phyloP scores from a whole-genome alignment of 2,888 invertebrate species.

The Eustalomyia histrio region DNA sequence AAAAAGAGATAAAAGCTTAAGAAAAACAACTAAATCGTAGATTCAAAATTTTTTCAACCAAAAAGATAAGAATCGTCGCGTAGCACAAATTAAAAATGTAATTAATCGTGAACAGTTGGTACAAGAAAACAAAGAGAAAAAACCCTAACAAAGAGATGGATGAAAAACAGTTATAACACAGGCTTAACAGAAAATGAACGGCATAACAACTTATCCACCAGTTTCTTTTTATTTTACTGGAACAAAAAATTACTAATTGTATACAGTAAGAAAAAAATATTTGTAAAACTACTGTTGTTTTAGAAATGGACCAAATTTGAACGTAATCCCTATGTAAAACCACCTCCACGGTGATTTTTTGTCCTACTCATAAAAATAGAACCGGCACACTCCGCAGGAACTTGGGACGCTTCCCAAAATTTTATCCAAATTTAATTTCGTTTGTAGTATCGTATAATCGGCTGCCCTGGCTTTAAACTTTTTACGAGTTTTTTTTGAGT shows the following conservation, averaged over 20 bases:
- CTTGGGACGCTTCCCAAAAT: too few relatives aligned
- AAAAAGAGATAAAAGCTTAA: background rate
- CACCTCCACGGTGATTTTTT: too few relatives aligned
- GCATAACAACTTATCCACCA: slow-evolving; percentile 36
- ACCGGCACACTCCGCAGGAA: too few relatives aligned
- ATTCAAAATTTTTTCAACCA: slow-evolving; percentile 20
- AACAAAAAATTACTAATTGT: background rate
- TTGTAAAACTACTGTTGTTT: background rate
- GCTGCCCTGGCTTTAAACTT: too few relatives aligned
- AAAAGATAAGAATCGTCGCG: slow-evolving; percentile 52
- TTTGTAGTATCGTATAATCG: too few relatives aligned
- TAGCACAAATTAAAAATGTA: slow-evolving; percentile 63
- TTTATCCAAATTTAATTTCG: too few relatives aligned
- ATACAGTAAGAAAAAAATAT: background rate
- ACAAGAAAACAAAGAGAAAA: slow-evolving; percentile 6
- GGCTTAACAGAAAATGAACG: slow-evolving; percentile 19
- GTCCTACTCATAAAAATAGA: too few relatives aligned
- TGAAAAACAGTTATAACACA: slow-evolving; percentile 20
- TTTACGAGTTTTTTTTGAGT: too few relatives aligned
- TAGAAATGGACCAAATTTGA: too few relatives aligned
- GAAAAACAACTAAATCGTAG: slow-evolving; percentile 18
- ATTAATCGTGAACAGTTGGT: slow-evolving; percentile 61
- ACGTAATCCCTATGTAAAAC: too few relatives aligned
- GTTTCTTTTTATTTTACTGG: background rate
- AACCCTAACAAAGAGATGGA: background rate